Base-by-base conservation (phyloP, 1,140 invertebrate species). In the Oryzaephilus surinamensis region DNA sequence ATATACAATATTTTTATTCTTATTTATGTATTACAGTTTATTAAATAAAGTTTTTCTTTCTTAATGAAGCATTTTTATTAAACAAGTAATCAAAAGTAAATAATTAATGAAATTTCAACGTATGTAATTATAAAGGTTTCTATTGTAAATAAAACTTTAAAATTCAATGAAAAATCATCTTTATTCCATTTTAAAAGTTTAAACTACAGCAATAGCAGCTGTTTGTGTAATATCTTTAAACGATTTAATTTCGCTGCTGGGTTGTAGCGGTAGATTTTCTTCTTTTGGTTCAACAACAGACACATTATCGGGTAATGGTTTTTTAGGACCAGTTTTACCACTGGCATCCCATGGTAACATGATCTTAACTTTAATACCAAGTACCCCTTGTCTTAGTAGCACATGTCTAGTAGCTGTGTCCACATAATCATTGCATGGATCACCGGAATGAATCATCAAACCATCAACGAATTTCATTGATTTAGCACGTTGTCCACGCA, bases 401-500 rank as follows among this genome's bases (percentile, higher is more conserved):
- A 99, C 96, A 64, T 99, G 96, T 52, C 97, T 73, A 20, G 97
- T 97, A 38, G 97, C 97, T 16, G 85, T 89, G 60, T 98, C 93
- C 11, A 99, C 94, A 58, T 99, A 99, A 50, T 99, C 92, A 62
- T 95, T 94, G 55, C 87, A 91, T 15, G 97, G 96, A 63, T 99
- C 91, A 62, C 97, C 97, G 59, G 89, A 95, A 70, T 99, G 97
- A 61, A 99, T 99, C 96, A 99, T 99, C 14, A 99, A 74, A 38
- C 97, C 97, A 66, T 99, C 97, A 38, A 97, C 92, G 64, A 99
- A 99, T 66, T 99, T 99, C 97, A 99, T 99, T 11, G 93, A 92
- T 69, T 99, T 99, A 41, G 97, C 97, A 76, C 97, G 76, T 71
- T 99, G 97, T 52, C 97, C 97, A 62, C 97, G 72, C 18, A 99